Base-by-base conservation (phyloP, 2,888 invertebrate genomes). In the Tachina grossa region DNA sequence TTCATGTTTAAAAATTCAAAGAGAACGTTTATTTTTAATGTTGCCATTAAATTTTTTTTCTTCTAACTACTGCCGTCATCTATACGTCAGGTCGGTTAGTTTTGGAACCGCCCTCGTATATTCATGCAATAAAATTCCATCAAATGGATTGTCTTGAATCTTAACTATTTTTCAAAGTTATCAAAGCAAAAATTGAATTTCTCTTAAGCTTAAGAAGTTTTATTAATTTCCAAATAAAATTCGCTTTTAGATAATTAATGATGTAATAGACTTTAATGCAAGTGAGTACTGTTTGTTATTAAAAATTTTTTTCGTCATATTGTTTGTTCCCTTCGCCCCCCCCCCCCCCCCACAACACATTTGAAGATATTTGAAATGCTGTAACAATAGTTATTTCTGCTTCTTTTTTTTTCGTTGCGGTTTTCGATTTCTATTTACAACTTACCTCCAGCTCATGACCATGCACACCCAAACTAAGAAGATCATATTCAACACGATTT, bases 401-500 rank as follows among this genome's bases (percentile, higher is more conserved):
- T 31, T 31, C 1, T 16, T 39, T 19, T 19, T 66, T 47, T 13
- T 14, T 51, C 9, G 9, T n/a, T 49, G 31, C 9, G 31, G 39
- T 41, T 72, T 69, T 69, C 13, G 41, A 49, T 77, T 63, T 63
- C 19, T n/a, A 47, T 41, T 63, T 22, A 10, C 45, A 49, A 61
- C 84, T 89, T 75, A 93, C 93, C 90, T 93, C 92, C 87, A 93
- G 89, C 88, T 93, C 93, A 89, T 93, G 92, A 88, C 93, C 93
- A 87, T 92, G 92, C 80, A 92, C 92, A 69, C 93, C 93, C 85
- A 97, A 93, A 90, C 96, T 95, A 88, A 97, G 93, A 90, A 95
- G 95, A 92, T 96, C 95, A 39, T 97, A 94, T 53, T 93, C 93
- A 10, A 95, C 94, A 66, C 95, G 94, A 90, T 96, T 96, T 87